These are phyloP conservation scores for Actinia tenebrosa DNA, from an alignment of 64 coral and sea anemone species.

Conservation along the genomic window DNA sequence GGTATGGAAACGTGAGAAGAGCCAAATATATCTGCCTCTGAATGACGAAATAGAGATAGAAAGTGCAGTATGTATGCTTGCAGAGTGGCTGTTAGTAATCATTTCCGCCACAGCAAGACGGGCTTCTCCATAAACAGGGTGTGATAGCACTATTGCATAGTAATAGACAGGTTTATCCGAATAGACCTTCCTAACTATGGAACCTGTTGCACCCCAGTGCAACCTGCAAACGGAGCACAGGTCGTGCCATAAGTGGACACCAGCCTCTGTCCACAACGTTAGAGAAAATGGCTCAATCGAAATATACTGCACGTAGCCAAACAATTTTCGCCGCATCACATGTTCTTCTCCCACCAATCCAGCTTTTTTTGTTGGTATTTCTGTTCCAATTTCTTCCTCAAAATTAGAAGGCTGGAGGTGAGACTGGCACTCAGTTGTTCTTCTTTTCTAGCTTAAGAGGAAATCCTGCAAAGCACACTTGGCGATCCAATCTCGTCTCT, in stretches of 20 bases:
- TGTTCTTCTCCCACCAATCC: background rate
- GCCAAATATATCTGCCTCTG: slow-evolving; percentile 17
- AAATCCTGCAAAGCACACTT: background rate
- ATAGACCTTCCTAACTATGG: background rate
- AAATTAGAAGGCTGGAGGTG: background rate
- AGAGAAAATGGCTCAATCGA: background rate
- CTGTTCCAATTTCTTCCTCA: background rate
- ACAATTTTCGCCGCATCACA: background rate
- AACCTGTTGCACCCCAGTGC: slow-evolving; percentile 21
- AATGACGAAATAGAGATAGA: background rate
- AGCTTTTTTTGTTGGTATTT: background rate
- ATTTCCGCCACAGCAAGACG: slow-evolving; percentile 24
- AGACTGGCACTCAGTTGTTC: background rate
- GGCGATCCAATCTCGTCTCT: background rate
- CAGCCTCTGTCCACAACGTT: slow-evolving; percentile 24
- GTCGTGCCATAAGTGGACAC: slow-evolving; percentile 12
- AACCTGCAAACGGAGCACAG: background rate
- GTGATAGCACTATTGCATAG: background rate
- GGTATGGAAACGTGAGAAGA: background rate
- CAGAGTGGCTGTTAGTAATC: background rate
- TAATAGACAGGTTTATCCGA: background rate
- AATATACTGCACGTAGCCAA: slow-evolving; percentile 6
- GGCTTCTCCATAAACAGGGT: background rate
- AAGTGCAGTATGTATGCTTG: background rate
- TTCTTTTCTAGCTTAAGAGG: background rate